phyloP scores from a whole-genome alignment of 2,113 vertebrate genomes.

The Lycocorax pyrrhopterus region DNA sequence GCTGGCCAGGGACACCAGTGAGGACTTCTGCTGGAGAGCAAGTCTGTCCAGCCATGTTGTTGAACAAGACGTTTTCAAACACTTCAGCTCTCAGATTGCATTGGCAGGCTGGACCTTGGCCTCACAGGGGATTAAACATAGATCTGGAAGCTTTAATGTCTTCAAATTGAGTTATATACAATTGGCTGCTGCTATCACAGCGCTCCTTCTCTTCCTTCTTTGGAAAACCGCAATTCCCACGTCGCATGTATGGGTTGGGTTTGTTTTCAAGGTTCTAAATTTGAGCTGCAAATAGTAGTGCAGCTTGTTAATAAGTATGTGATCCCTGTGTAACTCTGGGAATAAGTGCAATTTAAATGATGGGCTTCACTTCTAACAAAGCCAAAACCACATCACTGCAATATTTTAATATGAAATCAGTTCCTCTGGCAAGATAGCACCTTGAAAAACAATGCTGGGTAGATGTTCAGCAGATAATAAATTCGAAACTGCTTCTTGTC shows the following conservation, averaged over 20 bases:
- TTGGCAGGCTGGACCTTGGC: neutral
- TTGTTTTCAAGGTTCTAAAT: neutral
- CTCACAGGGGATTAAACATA: neutral
- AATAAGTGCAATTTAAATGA: neutral
- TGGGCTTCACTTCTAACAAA: neutral
- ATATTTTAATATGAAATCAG: neutral
- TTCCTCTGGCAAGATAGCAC: neutral
- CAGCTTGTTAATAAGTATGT: constrained; percentile 28
- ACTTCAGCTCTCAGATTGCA: constrained; percentile 18
- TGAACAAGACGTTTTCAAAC: neutral
- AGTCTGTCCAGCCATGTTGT: neutral
- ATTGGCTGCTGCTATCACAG: neutral
- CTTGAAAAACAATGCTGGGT: neutral
- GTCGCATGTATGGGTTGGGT: neutral
- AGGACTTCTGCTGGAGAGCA: neutral
- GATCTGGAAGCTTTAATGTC: constrained; percentile 10
- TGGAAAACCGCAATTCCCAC: constrained; percentile 40
- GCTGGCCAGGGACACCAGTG: neutral
- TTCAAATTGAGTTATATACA: neutral
- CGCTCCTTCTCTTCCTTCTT: constrained; percentile 16
- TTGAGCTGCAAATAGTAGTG: constrained; percentile 1
- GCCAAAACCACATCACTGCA: neutral
- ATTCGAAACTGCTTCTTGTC: neutral
- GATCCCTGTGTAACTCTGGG: neutral
- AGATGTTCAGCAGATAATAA: neutral